Conservation (phyloP, 2,888 invertebrate species). For the Trichopoda pennipes region DNA sequence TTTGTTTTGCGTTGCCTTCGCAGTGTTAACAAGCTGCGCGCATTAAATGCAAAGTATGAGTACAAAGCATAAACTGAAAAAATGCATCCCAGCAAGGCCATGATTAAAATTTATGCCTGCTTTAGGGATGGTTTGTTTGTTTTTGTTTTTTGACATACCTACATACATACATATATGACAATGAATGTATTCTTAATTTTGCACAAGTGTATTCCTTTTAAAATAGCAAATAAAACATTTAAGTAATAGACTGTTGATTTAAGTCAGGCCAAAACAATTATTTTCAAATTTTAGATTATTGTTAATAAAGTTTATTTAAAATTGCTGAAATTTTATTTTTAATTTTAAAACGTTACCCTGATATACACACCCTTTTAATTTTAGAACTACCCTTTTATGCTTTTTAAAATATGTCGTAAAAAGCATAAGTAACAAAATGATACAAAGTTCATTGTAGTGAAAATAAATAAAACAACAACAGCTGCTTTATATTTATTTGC, state of each 20-base stretch:
- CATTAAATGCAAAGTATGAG: conserved; percentile 58
- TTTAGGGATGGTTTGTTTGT: conserved; percentile 1
- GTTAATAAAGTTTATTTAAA: too few relatives aligned
- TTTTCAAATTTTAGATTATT: too few relatives aligned
- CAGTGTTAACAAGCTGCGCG: conserved; percentile 64
- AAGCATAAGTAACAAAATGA: neutral
- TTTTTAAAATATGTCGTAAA: too few relatives aligned
- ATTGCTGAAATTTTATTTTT: too few relatives aligned
- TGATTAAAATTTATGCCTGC: conserved; percentile 29
- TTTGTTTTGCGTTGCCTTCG: conserved; percentile 25
- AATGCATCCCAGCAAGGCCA: conserved; percentile 60
- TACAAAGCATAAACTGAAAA: conserved; percentile 35
- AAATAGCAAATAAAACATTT: too few relatives aligned
- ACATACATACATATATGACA: neutral
- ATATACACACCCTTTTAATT: too few relatives aligned
- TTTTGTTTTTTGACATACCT: neutral
- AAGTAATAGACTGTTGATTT: too few relatives aligned
- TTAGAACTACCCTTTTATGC: too few relatives aligned
- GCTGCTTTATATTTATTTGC: conserved; percentile 43
- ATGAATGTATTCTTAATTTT: neutral
- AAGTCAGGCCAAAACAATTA: too few relatives aligned
- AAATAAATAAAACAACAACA: conserved; percentile 38
- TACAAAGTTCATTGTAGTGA: neutral
- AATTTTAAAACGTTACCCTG: too few relatives aligned
- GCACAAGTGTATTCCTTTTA: too few relatives aligned